A percentile compares a stretch with the other conserved stretches of the same genome.
These are phyloP conservation scores for Synanthedon formicaeformis DNA, from an alignment of 2,888 invertebrate species.

Conservation along the genomic window DNA sequence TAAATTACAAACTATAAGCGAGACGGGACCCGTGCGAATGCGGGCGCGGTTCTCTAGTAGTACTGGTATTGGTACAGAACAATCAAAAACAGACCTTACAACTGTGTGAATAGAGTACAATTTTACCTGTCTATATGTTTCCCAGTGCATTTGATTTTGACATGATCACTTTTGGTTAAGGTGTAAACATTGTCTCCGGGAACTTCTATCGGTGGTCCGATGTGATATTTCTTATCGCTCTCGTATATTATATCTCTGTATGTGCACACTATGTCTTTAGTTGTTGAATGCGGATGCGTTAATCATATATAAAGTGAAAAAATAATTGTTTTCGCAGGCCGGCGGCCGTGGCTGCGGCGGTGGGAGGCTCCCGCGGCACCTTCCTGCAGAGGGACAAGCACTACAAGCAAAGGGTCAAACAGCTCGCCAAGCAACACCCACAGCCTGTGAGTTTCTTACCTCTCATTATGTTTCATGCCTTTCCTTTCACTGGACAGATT, in stretches of 20 bases:
- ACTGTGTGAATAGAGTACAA: neutral
- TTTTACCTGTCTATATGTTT: slow-evolving; percentile 30
- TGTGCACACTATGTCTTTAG: slow-evolving; percentile 46
- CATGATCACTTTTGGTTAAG: slow-evolving; percentile 77
- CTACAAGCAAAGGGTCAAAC: slow-evolving; percentile 60
- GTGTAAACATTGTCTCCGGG: slow-evolving; percentile 70
- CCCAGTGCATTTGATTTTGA: slow-evolving; percentile 74
- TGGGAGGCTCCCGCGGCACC: slow-evolving; percentile 38
- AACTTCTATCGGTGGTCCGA: slow-evolving; percentile 64
- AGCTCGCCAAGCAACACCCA: slow-evolving; percentile 51
- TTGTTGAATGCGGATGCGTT: too few relatives aligned
- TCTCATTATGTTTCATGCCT: neutral
- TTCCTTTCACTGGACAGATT: neutral
- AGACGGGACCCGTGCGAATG: too few relatives aligned
- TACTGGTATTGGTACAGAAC: too few relatives aligned
- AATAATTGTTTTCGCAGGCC: slow-evolving; percentile 24
- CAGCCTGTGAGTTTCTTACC: slow-evolving; percentile 39
- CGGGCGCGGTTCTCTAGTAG: too few relatives aligned
- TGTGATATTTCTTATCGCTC: slow-evolving; percentile 71
- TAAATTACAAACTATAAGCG: too few relatives aligned
- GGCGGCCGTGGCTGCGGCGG: slow-evolving; percentile 48
- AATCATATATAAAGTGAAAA: too few relatives aligned
- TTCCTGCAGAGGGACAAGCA: slow-evolving; percentile 61
- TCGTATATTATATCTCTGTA: slow-evolving; percentile 80
- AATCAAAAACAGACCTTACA: neutral